Percentiles rank a stretch among this genome's conserved stretches.
Conservation (phyloP, 2,113 vertebrate species). For the Sorex araneus region DNA sequence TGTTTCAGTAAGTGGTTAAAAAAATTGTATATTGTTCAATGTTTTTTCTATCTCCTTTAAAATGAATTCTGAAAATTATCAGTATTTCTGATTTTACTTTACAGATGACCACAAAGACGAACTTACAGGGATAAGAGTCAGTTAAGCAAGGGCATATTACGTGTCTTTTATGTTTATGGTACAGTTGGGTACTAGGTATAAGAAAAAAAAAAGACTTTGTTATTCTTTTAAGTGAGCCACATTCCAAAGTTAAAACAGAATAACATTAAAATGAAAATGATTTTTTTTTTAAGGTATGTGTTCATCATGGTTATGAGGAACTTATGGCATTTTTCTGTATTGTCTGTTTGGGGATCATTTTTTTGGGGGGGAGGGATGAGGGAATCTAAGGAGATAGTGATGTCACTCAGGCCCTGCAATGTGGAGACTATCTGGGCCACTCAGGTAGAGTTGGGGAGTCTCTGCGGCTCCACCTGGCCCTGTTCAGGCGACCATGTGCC, state of each 20-base stretch:
- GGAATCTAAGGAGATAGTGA: no score
- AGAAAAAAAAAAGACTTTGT: conserved; percentile 28
- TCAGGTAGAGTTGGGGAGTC: no score
- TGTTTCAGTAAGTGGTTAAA: conserved; percentile 1
- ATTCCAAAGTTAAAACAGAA: conserved; percentile 9
- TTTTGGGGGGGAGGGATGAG: no score
- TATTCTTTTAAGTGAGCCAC: conserved; percentile 45
- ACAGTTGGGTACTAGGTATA: conserved; percentile 19
- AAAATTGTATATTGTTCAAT: conserved; percentile 48
- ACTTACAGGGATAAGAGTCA: neutral
- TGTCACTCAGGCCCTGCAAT: no score
- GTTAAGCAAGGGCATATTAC: neutral
- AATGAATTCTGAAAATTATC: conserved; percentile 3
- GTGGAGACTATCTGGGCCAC: no score
- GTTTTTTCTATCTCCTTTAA: neutral
- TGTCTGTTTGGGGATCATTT: conserved; percentile 29
- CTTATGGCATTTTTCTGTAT: conserved; percentile 31
- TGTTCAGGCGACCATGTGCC: no score
- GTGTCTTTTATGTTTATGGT: conserved; percentile 32
- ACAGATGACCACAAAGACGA: neutral
- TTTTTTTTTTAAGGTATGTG: conserved; percentile 24
- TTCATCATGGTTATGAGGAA: conserved; percentile 12
- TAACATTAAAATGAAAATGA: conserved; percentile 46
- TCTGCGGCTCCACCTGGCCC: no score
- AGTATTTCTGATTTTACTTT: conserved; percentile 53